phyloP scores from a whole-genome alignment of 2,888 invertebrate genomes.

The Melieria omissa region DNA sequence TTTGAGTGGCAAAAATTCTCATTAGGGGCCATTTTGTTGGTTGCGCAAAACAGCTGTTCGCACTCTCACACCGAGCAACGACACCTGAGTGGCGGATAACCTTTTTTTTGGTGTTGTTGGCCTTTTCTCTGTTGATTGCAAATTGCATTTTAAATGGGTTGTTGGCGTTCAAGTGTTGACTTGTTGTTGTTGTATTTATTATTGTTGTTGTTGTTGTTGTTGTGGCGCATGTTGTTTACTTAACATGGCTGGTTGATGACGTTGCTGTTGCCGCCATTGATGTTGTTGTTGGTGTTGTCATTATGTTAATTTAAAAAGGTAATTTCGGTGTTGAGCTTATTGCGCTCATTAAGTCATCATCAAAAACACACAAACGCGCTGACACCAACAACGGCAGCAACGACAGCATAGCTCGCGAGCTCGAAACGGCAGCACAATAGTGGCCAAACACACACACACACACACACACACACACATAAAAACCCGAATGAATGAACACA shows the following conservation, averaged over 20 bases:
- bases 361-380: conserved; percentile 24
- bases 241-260: too few species aligned
- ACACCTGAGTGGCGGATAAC: neutral
- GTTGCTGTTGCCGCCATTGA: neutral
- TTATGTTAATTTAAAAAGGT: conserved; percentile 29
- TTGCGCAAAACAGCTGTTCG: neutral
- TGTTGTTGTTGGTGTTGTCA: conserved; percentile 3
- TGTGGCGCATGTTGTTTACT: too few species aligned
- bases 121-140: conserved; percentile 15
- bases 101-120: neutral
- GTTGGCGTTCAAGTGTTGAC: neutral
- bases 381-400: conserved; percentile 5
- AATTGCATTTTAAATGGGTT: conserved; percentile 13
- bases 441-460: neutral
- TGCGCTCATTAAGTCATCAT: conserved; percentile 43
- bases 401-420: neutral
- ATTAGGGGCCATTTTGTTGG: neutral
- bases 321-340: conserved; percentile 42
- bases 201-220: neutral
- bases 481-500: neutral
- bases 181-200: neutral
- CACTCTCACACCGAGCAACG: neutral
- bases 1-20: neutral
- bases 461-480: neutral
- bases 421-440: neutral